Percentiles rank a stretch among this genome's conserved stretches.
phyloP scores from a whole-genome alignment of 2,888 invertebrate species.

The Drosophila villosipedis region DNA sequence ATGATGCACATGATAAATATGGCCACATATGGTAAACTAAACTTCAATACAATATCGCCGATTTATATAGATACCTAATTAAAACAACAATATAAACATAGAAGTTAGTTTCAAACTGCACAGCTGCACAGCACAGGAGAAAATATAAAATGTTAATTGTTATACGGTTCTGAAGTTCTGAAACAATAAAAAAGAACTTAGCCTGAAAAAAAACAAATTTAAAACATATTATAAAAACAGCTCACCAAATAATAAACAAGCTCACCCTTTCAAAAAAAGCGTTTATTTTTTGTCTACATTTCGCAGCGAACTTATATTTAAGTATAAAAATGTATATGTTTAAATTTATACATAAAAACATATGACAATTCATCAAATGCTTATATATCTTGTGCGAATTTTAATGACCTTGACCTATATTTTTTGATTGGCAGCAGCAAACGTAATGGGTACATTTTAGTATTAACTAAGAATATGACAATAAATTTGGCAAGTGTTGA shows the following conservation, averaged over 20 bases:
- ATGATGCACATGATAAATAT: background rate
- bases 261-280: background rate
- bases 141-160: no score
- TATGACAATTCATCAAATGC: background rate
- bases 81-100: background rate
- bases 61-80: background rate
- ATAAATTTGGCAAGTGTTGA: background rate
- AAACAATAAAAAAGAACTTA: background rate
- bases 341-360: background rate
- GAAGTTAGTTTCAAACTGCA: no score
- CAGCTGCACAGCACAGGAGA: background rate
- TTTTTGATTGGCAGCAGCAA: constrained; percentile 9
- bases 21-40: background rate
- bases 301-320: background rate
- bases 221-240: background rate
- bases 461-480: constrained; percentile 1
- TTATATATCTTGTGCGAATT: constrained; percentile 4
- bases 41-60: background rate
- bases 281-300: background rate
- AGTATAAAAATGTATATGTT: background rate
- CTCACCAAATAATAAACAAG: background rate
- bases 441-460: constrained; percentile 13
- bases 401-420: constrained; percentile 81
- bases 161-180: background rate
- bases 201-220: background rate